Evolutionary conservation across 2,888 invertebrate genomes (phyloP).

Genomic region (Sinodicranocentrus sp.): DNA sequence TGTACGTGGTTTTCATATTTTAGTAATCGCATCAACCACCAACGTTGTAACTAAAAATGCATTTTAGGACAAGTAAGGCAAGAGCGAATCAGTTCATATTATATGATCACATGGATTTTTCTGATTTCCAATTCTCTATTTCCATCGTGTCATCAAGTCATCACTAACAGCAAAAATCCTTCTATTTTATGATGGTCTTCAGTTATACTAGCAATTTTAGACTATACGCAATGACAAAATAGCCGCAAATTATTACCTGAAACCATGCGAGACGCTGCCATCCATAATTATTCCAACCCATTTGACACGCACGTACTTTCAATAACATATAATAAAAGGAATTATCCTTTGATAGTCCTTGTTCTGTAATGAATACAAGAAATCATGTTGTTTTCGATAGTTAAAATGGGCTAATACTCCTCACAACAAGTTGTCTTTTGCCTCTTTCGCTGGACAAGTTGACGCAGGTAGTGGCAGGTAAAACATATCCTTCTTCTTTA

Average conservation of each 20-base stretch:
- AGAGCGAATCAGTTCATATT: no score
- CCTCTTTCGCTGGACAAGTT: constrained; percentile 4
- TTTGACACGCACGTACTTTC: constrained; percentile 41
- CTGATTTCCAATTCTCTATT: no score
- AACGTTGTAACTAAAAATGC: no score
- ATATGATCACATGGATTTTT: no score
- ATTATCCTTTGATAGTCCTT: not conserved
- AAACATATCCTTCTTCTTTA: not conserved
- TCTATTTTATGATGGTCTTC: no score
- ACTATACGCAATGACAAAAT: constrained; percentile 62
- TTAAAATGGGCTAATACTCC: not conserved
- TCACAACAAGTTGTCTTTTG: no score
- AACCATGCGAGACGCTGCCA: constrained; percentile 38
- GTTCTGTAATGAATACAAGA: constrained; percentile 1
- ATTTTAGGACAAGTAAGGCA: no score
- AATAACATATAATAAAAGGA: not conserved
- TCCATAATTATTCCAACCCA: constrained; percentile 45
- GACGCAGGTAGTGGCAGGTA: not conserved
- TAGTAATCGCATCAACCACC: no score
- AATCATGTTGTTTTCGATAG: not conserved
- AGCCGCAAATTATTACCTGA: constrained; percentile 54
- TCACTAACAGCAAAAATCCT: no score
- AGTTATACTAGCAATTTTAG: no score
- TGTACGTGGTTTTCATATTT: no score
- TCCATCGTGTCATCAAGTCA: no score